These are phyloP conservation scores for Calyptommatus sinebrachiatus DNA, from an alignment of 2,113 vertebrate species.

Conservation along the genomic window DNA sequence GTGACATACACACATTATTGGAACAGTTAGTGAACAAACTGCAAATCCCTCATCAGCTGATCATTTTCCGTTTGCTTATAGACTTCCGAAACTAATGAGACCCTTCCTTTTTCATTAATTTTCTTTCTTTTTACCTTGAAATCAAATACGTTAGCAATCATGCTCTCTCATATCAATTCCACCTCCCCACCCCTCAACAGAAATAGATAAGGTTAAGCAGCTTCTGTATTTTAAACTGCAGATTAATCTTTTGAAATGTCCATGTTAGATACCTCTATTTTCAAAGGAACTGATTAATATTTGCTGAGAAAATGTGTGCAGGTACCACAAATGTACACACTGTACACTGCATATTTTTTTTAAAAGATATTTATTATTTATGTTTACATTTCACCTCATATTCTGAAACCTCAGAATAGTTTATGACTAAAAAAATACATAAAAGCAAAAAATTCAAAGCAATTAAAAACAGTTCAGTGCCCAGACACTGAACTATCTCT, in stretches of 20 bases:
- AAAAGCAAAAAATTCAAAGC: no score
- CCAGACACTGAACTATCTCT: no score
- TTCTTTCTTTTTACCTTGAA: constrained; percentile 37
- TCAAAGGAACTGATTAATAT: neutral
- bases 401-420: no score
- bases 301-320: neutral
- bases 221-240: constrained; percentile 25
- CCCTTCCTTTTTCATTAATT: constrained; percentile 54
- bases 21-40: constrained; percentile 62
- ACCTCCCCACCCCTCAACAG: neutral
- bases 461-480: no score
- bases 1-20: constrained; percentile 67
- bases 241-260: neutral
- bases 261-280: neutral
- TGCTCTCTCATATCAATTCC: constrained; percentile 1
- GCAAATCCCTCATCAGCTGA: constrained; percentile 58
- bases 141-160: constrained; percentile 33
- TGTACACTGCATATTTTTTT: no score
- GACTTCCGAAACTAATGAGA: constrained; percentile 62
- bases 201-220: constrained; percentile 26
- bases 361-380: no score
- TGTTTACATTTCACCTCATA: no score
- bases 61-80: constrained; percentile 67
- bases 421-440: no score
- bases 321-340: no score